These are phyloP conservation scores for Cnemophilus loriae DNA, from an alignment of 2,113 vertebrate species.

Conservation along the genomic window DNA sequence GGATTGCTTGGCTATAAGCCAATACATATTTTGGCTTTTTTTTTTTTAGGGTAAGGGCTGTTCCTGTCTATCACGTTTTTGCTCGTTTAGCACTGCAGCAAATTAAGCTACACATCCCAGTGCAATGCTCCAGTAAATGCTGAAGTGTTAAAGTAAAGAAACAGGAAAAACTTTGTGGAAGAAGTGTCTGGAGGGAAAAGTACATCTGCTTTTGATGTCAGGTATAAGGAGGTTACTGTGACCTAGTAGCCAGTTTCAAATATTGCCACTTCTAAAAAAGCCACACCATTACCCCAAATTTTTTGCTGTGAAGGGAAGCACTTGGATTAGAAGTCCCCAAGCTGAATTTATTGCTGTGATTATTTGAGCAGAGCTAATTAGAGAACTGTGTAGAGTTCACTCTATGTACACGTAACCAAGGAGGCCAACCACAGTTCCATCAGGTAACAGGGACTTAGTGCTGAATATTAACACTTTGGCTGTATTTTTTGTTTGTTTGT, in stretches of 20 bases:
- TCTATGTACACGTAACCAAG: background rate
- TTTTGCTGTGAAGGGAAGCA: background rate
- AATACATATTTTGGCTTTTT: background rate
- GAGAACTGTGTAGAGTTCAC: background rate
- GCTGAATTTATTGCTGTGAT: background rate
- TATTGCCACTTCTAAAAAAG: background rate
- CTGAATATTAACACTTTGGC: background rate
- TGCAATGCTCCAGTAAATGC: background rate
- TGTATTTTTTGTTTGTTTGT: background rate
- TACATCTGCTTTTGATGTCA: background rate
- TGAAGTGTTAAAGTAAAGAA: background rate
- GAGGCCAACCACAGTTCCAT: background rate
- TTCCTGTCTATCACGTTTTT: background rate
- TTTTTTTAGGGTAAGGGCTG: background rate
- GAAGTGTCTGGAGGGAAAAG: background rate
- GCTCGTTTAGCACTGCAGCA: background rate
- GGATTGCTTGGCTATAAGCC: background rate
- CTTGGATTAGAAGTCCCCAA: background rate
- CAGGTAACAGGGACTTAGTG: background rate
- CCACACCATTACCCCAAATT: background rate
- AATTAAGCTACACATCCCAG: background rate
- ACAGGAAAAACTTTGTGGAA: background rate
- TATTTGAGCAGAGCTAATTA: background rate
- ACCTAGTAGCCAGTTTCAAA: background rate
- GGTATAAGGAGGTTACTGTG: background rate